Conservation (phyloP, 2,797 vertebrate genomes). For the Gallirallus australis region DNA sequence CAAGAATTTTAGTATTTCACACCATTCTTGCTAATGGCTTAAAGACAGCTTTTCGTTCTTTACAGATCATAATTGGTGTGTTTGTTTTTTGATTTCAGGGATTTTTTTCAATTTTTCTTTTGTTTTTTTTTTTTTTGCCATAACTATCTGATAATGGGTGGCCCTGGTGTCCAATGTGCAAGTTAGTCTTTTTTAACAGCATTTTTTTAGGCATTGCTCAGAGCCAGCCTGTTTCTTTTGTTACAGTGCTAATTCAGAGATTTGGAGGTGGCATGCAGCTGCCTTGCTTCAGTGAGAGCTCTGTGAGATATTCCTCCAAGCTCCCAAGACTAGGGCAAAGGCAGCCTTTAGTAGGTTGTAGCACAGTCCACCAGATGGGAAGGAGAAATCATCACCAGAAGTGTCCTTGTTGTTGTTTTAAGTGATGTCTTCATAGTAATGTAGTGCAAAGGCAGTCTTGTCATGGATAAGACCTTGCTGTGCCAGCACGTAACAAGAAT, state of each 20-base stretch:
- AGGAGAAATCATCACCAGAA: neutral
- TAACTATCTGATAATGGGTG: neutral
- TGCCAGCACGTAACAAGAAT: neutral
- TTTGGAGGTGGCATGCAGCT: neutral
- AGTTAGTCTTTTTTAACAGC: neutral
- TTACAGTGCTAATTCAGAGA: neutral
- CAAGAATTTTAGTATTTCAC: slow-evolving; percentile 7
- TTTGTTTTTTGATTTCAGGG: neutral
- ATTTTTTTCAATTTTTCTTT: neutral
- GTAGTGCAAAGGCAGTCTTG: neutral
- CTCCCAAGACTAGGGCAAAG: neutral
- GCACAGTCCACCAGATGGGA: neutral
- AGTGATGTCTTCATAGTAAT: neutral
- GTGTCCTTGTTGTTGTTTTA: neutral
- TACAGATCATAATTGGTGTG: neutral
- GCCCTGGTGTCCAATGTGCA: neutral
- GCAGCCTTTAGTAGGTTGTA: neutral
- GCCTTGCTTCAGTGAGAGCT: neutral
- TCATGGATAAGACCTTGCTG: neutral
- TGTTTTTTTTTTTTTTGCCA: neutral
- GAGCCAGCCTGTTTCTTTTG: neutral
- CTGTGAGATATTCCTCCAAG: neutral
- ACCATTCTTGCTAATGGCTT: neutral
- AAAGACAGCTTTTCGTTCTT: neutral
- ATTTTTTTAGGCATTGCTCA: neutral